Evolutionary conservation across 2,888 invertebrate genomes (phyloP), one percentile per base, ranked within the genome.

Genomic region (Mayetiola destructor): DNA sequence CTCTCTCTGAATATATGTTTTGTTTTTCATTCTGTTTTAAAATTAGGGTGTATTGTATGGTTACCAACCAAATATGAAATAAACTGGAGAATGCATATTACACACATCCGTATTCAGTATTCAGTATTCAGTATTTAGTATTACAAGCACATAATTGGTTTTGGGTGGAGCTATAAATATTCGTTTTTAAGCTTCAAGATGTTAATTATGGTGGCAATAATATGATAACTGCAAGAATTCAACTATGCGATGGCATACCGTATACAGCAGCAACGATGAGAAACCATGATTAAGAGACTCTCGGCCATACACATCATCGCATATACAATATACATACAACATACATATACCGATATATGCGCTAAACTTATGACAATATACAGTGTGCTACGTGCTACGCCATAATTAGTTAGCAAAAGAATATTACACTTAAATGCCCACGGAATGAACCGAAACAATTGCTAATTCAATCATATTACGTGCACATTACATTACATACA

Each of bases 131-230:
- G 27, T 48, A 27, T 48, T 48, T 23, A 16, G 48, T 48, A 48
- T 48, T 27, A 48, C 23, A 27, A 48, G 27, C 48, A 48, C 48
- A 16, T 48, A 48, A 48, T 48, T 48, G 48, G 27, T 27, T 48
- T 27, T 48, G 48, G 48, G 48, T 48, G 48, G 48, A 48, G 48
- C 48, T 48, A 48, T 48, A 48, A 48, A 48, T 48, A n/a, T 48
- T n/a, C n/a, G n/a, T n/a, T n/a, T n/a, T n/a, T n/a, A n/a, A n/a
- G 48, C 48, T 27, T 27, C 27, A 27, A 48, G 27, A 48, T 27
- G 48, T n/a, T n/a, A 48, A 48, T 27, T 27, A 27, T 27, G 16
- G 27, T 48, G 27, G 48, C 48, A 48, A 48, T 48, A 48, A 48
- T 48, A 48, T 48, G 27, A 48, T 48, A 27, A 6, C 27, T 16